Percentiles rank a stretch among this genome's conserved stretches.
Conservation (phyloP, 2,797 vertebrate species). For the Arremon brunneinucha region DNA sequence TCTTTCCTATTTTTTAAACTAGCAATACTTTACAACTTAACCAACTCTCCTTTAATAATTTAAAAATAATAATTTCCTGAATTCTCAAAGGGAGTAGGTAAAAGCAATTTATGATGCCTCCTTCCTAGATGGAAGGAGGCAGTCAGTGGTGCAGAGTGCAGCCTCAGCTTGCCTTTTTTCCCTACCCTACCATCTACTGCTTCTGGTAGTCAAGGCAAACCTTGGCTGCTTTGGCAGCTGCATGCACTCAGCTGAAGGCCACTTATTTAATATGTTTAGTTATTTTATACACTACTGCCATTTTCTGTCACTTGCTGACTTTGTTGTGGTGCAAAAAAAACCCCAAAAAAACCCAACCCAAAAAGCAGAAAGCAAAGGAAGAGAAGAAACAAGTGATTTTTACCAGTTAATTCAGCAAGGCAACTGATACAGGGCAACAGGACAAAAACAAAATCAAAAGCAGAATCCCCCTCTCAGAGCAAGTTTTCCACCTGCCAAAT, state of each 20-base stretch:
- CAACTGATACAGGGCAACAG: not conserved
- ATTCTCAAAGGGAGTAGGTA: not conserved
- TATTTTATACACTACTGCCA: not conserved
- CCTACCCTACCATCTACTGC: not conserved
- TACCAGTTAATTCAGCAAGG: not conserved
- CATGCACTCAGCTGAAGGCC: not conserved
- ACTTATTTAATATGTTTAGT: not conserved
- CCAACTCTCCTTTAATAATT: not conserved
- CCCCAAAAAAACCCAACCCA: fast-evolving
- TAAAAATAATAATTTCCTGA: not conserved
- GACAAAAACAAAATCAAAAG: not conserved
- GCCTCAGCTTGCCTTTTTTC: not conserved
- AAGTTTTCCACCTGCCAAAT: not conserved
- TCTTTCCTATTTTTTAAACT: not conserved
- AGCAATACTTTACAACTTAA: not conserved
- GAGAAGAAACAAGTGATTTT: not conserved
- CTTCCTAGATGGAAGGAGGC: not conserved
- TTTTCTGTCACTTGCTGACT: not conserved
- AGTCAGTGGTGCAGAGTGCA: not conserved
- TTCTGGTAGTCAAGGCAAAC: not conserved
- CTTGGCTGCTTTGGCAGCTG: not conserved
- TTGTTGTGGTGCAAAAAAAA: not conserved
- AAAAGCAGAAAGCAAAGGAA: not conserved
- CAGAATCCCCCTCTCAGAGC: not conserved
- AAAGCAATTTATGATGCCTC: not conserved